Conservation (phyloP, 2,113 vertebrate species). For the Microcebus tavaratra region DNA sequence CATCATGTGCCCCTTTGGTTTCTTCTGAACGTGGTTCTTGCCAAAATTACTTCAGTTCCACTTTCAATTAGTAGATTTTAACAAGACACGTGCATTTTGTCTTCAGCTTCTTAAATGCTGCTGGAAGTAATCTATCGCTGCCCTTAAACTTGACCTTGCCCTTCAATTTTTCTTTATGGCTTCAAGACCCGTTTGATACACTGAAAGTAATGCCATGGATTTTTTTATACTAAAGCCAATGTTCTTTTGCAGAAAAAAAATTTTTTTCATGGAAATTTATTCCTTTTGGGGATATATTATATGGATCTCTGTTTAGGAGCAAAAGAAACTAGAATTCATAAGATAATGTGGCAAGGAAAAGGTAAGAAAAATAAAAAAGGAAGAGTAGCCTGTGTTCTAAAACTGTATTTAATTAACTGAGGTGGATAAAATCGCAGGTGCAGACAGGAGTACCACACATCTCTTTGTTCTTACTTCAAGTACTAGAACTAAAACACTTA, state of each 20-base stretch:
- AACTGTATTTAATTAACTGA: neutral
- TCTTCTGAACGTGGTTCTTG: neutral
- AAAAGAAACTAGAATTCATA: neutral
- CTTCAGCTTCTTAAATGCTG: neutral
- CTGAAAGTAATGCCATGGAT: neutral
- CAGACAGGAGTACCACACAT: neutral
- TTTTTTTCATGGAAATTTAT: neutral
- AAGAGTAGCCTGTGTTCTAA: neutral
- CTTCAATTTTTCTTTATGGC: neutral
- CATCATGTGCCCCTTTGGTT: neutral
- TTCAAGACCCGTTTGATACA: neutral
- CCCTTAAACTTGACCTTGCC: neutral
- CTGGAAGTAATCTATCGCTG: neutral
- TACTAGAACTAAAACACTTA: neutral
- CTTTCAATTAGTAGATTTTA: constrained; percentile 22
- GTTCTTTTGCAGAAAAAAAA: neutral
- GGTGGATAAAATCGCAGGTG: neutral
- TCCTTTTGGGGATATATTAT: neutral
- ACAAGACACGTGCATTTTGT: neutral
- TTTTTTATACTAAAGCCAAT: neutral
- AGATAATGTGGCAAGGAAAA: neutral
- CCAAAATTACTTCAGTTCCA: constrained; percentile 22
- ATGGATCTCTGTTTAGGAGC: neutral
- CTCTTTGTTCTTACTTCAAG: neutral
- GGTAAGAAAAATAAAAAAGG: neutral